Percentiles rank a stretch among this genome's conserved stretches.
Evolutionary conservation across 2,797 vertebrate species (phyloP).

Genomic region (Parotocinclus haroldoi): DNA sequence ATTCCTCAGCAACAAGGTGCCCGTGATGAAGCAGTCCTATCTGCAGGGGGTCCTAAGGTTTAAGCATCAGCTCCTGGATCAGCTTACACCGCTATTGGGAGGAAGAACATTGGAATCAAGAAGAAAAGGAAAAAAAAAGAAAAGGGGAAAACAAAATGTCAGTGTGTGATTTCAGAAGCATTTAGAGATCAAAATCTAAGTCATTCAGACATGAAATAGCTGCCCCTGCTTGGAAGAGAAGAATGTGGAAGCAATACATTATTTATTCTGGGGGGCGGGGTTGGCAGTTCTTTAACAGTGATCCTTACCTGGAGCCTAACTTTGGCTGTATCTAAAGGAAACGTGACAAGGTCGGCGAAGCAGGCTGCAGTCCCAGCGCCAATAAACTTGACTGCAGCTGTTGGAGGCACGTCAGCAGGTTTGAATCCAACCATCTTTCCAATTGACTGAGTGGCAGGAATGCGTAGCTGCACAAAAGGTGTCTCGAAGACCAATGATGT

Average conservation of each 20-base stretch:
- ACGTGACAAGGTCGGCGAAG: constrained; percentile 85
- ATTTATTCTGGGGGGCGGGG: background rate
- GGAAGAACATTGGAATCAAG: constrained; percentile 24
- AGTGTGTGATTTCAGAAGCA: constrained; percentile 30
- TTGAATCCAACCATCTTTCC: constrained; percentile 81
- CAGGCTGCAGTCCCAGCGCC: constrained; percentile 84
- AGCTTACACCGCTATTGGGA: constrained; percentile 34
- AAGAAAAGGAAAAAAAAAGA: constrained; percentile 7
- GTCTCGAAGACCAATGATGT: constrained; percentile 40
- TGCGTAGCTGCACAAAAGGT: constrained; percentile 15
- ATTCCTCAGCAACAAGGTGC: constrained; percentile 41
- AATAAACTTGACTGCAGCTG: constrained; percentile 80
- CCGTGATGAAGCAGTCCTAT: constrained; percentile 36
- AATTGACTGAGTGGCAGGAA: constrained; percentile 11
- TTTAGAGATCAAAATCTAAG: constrained; percentile 13
- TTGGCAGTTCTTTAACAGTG: background rate
- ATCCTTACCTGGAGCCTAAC: constrained; percentile 81
- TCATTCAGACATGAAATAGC: constrained; percentile 19
- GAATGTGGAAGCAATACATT: background rate
- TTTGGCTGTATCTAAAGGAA: constrained; percentile 87
- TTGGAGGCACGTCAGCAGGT: constrained; percentile 79
- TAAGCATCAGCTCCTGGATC: constrained; percentile 41
- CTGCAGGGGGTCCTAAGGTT: constrained; percentile 43
- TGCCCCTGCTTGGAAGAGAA: constrained; percentile 8
- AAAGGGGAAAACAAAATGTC: constrained; percentile 29